These are phyloP conservation scores for Caenorhabditis latens DNA, from an alignment of 1,140 invertebrate species.

Conservation along the genomic window DNA sequence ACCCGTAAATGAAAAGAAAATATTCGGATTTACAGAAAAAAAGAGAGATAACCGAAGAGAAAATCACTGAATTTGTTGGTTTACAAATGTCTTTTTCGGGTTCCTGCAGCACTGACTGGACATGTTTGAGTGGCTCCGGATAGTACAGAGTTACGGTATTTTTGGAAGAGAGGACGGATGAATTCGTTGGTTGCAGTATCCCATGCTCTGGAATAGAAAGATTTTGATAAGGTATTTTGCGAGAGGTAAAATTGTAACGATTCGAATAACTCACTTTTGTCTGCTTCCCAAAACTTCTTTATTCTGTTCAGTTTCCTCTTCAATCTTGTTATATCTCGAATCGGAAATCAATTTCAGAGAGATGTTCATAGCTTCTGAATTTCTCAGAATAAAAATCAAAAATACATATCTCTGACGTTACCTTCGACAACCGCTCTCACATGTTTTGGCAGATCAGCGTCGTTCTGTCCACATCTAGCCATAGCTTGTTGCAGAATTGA, in stretches of 20 bases:
- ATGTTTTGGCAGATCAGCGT: constrained; percentile 65
- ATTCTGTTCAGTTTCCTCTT: constrained; percentile 68
- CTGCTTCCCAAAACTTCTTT: constrained; percentile 63
- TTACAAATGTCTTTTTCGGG: constrained; percentile 28
- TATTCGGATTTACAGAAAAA: neutral
- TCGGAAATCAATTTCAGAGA: constrained; percentile 76
- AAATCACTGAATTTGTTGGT: neutral
- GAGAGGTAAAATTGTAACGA: no score
- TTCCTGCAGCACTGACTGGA: constrained; percentile 26
- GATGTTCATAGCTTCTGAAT: constrained; percentile 75
- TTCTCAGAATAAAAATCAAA: neutral
- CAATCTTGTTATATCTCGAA: constrained; percentile 73
- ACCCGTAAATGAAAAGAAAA: neutral
- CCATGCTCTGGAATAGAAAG: constrained; percentile 68
- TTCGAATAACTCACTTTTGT: constrained; percentile 22
- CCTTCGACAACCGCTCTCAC: constrained; percentile 75
- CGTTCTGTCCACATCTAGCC: constrained; percentile 72
- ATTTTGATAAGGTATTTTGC: no score
- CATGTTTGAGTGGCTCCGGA: constrained; percentile 20
- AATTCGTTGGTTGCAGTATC: constrained; percentile 62
- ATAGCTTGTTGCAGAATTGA: constrained; percentile 70
- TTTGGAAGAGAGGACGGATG: constrained; percentile 67
- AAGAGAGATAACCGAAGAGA: neutral
- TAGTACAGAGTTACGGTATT: constrained; percentile 58
- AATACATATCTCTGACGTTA: neutral